Evolutionary conservation across 2,113 vertebrate genomes (phyloP).

Genomic region (Gulo gulo): DNA sequence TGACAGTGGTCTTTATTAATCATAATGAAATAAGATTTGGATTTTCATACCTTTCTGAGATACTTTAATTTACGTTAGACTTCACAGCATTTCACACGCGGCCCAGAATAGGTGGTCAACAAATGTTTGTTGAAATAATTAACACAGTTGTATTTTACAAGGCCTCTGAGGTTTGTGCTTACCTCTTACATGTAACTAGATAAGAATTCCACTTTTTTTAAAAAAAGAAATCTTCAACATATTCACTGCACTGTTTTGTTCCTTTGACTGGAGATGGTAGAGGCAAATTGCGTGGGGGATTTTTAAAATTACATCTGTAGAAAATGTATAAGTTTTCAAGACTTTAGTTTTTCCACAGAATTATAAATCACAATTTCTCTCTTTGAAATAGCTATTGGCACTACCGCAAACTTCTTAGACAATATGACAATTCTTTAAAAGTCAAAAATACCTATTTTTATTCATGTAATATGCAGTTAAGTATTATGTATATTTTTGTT

Average conservation of each 20-base stretch:
- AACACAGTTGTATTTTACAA: not conserved
- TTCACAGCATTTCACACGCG: not conserved
- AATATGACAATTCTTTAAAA: slow-evolving; percentile 43
- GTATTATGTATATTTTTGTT: slow-evolving; percentile 64
- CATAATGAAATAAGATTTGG: not conserved
- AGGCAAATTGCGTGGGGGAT: not conserved
- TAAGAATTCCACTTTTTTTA: not conserved
- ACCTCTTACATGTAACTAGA: not conserved
- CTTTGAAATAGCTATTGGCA: slow-evolving; percentile 50
- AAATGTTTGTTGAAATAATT: not conserved
- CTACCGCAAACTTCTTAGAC: slow-evolving; percentile 1
- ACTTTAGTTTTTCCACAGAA: slow-evolving; percentile 52
- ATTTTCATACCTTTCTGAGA: not conserved
- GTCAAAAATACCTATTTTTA: slow-evolving; percentile 55
- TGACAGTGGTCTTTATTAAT: not conserved
- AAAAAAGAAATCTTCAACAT: not conserved
- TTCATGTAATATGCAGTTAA: slow-evolving; percentile 50
- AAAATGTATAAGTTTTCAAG: slow-evolving; percentile 5
- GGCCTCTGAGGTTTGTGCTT: not conserved
- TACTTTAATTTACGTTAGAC: not conserved
- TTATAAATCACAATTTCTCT: slow-evolving; percentile 42
- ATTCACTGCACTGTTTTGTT: not conserved
- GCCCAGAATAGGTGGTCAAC: not conserved
- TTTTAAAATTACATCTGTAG: not conserved
- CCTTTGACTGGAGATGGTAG: not conserved